These are phyloP conservation scores for Mastomys coucha DNA, from an alignment of 2,113 vertebrate species.

Conservation along the genomic window DNA sequence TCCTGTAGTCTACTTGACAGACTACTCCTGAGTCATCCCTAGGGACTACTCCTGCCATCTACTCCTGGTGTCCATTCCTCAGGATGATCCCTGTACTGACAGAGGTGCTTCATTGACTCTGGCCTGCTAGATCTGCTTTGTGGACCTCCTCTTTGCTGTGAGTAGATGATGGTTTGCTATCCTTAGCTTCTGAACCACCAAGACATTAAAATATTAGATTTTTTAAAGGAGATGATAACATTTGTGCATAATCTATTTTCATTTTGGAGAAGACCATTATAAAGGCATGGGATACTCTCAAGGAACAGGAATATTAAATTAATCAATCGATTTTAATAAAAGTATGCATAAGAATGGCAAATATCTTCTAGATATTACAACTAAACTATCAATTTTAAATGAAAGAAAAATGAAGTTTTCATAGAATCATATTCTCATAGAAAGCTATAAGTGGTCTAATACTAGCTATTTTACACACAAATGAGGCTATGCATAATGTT, in stretches of 20 bases:
- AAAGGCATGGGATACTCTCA: not conserved
- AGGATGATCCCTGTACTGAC: no score
- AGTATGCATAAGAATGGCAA: not conserved
- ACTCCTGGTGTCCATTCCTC: not conserved
- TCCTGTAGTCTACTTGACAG: no score
- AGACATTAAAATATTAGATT: not conserved
- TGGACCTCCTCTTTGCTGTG: not conserved
- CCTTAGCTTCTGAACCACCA: not conserved
- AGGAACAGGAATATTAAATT: not conserved
- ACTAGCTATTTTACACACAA: not conserved
- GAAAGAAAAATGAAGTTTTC: constrained; percentile 54
- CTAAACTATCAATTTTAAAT: not conserved
- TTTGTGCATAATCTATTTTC: not conserved
- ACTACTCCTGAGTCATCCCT: not conserved
- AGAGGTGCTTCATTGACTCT: not conserved
- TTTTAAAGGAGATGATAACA: constrained; percentile 30
- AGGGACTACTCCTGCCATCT: not conserved
- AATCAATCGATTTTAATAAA: constrained; percentile 27
- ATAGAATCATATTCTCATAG: constrained; percentile 1
- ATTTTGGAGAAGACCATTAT: not conserved
- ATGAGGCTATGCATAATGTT: not conserved
- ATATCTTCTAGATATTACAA: constrained; percentile 29
- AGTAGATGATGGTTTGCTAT: not conserved
- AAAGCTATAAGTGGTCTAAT: not conserved
- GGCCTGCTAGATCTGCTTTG: not conserved